A percentile compares a stretch with the other conserved stretches of the same genome.
These are phyloP conservation scores for Odocoileus hemionus DNA, from an alignment of 2,113 vertebrate species.

Conservation along the genomic window DNA sequence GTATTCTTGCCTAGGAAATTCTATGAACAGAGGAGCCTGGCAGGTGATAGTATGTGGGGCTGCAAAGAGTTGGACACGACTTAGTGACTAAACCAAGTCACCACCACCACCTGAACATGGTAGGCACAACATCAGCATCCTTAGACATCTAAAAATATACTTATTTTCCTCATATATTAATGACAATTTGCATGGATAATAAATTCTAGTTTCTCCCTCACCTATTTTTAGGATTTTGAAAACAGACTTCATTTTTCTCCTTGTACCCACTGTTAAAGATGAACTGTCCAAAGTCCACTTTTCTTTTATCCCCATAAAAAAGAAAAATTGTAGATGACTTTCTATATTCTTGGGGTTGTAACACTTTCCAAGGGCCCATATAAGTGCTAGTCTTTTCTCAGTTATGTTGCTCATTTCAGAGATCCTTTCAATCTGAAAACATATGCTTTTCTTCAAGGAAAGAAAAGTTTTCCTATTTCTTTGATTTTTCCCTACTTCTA, in stretches of 20 bases:
- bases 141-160: not conserved
- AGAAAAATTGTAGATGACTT: not conserved
- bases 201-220: not conserved
- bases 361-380: not conserved
- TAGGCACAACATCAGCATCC: not conserved
- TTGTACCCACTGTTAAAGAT: not conserved
- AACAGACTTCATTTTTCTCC: not conserved
- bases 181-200: not conserved
- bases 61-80: not conserved
- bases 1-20: not conserved
- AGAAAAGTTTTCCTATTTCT: not conserved
- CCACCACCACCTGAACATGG: not conserved
- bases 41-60: not conserved
- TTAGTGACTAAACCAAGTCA: not conserved
- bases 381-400: not conserved
- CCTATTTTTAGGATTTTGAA: not conserved
- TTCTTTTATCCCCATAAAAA: not conserved
- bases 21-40: not conserved
- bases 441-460: not conserved
- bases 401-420: not conserved
- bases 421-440: not conserved
- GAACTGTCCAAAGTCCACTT: not conserved
- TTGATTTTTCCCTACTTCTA: not conserved
- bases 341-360: not conserved
- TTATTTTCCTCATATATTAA: not conserved